Conservation (phyloP, 2,888 invertebrate genomes). For the Platycnemis pennipes region DNA sequence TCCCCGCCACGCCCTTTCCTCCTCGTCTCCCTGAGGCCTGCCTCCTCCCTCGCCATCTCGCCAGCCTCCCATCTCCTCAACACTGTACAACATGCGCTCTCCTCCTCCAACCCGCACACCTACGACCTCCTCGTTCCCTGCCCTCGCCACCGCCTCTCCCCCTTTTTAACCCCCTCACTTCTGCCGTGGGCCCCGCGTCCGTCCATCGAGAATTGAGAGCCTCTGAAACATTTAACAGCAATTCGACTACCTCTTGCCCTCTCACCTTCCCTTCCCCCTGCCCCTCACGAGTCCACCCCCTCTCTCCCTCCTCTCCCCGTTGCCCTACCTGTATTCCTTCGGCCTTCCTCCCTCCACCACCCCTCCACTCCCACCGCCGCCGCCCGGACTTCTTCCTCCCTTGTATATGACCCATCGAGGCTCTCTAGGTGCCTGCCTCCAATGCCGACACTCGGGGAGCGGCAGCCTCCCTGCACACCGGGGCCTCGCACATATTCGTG, state of each 20-base stretch:
- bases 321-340: too few relatives aligned
- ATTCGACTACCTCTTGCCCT: slow-evolving; percentile 52
- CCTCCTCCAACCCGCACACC: not conserved
- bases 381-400: not conserved
- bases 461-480: slow-evolving; percentile 33
- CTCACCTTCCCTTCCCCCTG: not conserved
- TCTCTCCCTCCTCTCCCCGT: too few relatives aligned
- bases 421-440: slow-evolving; percentile 37
- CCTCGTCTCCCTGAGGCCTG: not conserved
- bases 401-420: slow-evolving; percentile 63
- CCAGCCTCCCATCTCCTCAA: not conserved
- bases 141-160: not conserved
- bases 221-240: slow-evolving; percentile 67
- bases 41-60: not conserved
- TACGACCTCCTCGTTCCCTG: not conserved
- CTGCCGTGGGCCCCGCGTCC: slow-evolving; percentile 24
- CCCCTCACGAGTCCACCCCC: not conserved
- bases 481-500: slow-evolving; percentile 63
- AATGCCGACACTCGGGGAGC: not conserved
- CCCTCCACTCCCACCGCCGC: not conserved
- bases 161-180: not conserved
- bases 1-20: not conserved
- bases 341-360: not conserved
- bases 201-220: slow-evolving; percentile 67
- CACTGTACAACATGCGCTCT: not conserved